Evolutionary conservation across 2,888 invertebrate species (phyloP).

Genomic region (Eretmocerus hayati): DNA sequence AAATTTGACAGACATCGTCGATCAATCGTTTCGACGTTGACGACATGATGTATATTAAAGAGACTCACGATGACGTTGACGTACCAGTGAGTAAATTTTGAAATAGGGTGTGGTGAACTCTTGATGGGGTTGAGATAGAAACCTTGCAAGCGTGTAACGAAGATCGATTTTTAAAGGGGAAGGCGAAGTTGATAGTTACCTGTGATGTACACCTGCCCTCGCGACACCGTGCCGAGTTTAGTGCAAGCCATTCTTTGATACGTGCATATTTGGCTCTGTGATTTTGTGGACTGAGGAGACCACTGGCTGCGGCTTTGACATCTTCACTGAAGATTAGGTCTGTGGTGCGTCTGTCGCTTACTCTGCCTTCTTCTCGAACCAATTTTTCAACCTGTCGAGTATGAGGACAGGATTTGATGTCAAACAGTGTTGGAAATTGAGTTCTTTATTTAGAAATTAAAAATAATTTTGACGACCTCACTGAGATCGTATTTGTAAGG

Average conservation of each 20-base stretch:
- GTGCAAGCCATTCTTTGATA: constrained; percentile 65
- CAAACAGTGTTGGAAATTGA: neutral
- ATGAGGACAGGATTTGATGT: too few species aligned
- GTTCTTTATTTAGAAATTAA: neutral
- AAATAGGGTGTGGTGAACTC: too few species aligned
- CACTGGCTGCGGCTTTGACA: constrained; percentile 23
- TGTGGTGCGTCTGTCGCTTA: constrained; percentile 45
- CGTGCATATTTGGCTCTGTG: constrained; percentile 58
- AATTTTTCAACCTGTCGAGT: constrained; percentile 60
- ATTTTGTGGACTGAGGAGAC: constrained; percentile 35
- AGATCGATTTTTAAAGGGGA: too few species aligned
- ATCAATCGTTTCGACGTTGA: too few species aligned
- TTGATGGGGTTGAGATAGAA: too few species aligned
- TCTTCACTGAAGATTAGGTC: constrained; percentile 51
- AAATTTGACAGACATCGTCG: too few species aligned
- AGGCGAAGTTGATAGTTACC: constrained; percentile 32
- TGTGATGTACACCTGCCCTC: constrained; percentile 35
- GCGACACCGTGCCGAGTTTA: constrained; percentile 43
- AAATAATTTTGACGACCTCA: too few species aligned
- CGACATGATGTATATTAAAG: too few species aligned
- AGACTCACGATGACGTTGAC: too few species aligned
- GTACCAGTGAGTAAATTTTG: too few species aligned
- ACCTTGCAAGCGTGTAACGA: too few species aligned
- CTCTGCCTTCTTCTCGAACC: constrained; percentile 56
- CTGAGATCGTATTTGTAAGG: too few species aligned